Evolutionary conservation across 2,797 vertebrate species (phyloP).

Genomic region (Phrynocephalus vlangalii): DNA sequence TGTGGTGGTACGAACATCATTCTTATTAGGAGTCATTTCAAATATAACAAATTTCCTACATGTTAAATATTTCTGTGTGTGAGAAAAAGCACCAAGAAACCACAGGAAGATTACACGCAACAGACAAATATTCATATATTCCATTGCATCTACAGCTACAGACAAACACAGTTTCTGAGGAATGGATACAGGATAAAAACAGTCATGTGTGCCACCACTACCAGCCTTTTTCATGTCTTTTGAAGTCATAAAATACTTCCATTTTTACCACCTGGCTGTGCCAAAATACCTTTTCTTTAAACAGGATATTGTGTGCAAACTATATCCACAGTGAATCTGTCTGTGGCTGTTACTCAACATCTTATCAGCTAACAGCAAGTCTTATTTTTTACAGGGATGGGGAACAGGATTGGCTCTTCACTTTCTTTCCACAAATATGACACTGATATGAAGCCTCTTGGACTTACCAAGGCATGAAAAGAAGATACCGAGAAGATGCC

Average conservation of each 20-base stretch:
- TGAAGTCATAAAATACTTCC: not conserved
- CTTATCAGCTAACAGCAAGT: not conserved
- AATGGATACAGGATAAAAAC: not conserved
- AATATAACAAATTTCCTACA: not conserved
- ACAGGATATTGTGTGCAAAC: not conserved
- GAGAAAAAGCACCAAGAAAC: not conserved
- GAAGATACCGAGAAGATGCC: slow-evolving; percentile 94
- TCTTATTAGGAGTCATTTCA: not conserved
- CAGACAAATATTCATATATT: not conserved
- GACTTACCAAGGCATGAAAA: slow-evolving; percentile 92
- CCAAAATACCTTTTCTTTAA: not conserved
- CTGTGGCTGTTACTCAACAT: not conserved
- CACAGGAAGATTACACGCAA: not conserved
- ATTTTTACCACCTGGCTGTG: not conserved
- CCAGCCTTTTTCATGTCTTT: not conserved
- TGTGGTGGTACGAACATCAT: not conserved
- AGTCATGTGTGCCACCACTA: not conserved
- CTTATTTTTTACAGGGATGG: not conserved
- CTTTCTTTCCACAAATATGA: slow-evolving; percentile 5
- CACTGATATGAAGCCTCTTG: fast-evolving
- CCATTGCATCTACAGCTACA: not conserved
- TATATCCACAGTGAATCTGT: not conserved
- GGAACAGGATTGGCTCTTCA: not conserved
- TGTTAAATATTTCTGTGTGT: too few relatives aligned
- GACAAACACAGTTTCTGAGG: not conserved